Conservation (phyloP, 2,113 vertebrate species). For the Bos indicus region DNA sequence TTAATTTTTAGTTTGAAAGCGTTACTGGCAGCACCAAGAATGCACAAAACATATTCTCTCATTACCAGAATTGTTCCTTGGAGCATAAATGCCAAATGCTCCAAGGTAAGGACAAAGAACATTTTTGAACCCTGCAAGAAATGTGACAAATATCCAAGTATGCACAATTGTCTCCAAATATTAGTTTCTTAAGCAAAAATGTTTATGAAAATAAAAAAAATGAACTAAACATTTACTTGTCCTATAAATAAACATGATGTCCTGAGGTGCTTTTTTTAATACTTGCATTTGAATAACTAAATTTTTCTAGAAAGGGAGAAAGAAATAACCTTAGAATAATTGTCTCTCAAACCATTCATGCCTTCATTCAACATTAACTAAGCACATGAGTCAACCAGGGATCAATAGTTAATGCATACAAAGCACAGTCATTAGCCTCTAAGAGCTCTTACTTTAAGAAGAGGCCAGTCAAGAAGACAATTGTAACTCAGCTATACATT, state of each 20-base stretch:
- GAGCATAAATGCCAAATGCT: constrained; percentile 58
- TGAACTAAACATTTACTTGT: neutral
- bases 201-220: neutral
- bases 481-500: neutral
- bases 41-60: constrained; percentile 70
- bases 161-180: constrained; percentile 47
- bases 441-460: neutral
- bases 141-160: constrained; percentile 60
- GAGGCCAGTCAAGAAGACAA: neutral
- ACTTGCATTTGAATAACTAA: neutral
- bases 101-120: constrained; percentile 59
- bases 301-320: neutral
- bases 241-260: neutral
- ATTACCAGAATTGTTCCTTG: constrained; percentile 60
- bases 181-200: constrained; percentile 37
- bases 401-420: neutral
- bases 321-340: neutral
- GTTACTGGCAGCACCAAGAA: constrained; percentile 64
- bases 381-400: neutral
- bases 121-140: constrained; percentile 61
- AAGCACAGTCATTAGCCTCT: neutral
- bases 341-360: neutral
- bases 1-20: constrained; percentile 77
- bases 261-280: neutral
- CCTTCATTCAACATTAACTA: neutral